Evolutionary conservation across 2,797 vertebrate genomes (phyloP).

Genomic region (Dromococcyx pavoninus): DNA sequence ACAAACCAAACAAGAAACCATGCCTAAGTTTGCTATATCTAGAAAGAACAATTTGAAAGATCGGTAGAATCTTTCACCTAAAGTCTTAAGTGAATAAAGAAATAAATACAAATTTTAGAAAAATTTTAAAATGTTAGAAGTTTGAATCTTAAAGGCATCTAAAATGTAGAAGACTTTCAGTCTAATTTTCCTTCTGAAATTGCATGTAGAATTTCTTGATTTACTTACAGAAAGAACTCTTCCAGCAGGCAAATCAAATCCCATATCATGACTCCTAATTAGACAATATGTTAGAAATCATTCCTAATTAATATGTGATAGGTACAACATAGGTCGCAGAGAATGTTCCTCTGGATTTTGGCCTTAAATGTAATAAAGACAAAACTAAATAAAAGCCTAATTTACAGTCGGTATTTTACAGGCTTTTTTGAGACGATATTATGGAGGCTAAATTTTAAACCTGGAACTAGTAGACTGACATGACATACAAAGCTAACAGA

Average conservation of each 20-base stretch:
- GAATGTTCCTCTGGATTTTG: background rate
- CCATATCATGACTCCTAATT: background rate
- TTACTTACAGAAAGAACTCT: background rate
- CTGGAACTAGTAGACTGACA: background rate
- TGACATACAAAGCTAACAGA: background rate
- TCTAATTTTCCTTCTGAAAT: background rate
- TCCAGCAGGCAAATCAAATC: background rate
- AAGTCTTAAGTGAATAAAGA: background rate
- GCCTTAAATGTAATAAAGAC: background rate
- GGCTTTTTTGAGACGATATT: background rate
- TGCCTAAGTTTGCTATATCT: background rate
- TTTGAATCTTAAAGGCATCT: background rate
- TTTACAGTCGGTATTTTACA: rapidly evolving
- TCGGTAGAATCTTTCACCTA: background rate
- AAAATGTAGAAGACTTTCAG: background rate
- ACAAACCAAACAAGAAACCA: too few relatives aligned
- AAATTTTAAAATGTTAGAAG: background rate
- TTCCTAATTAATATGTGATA: background rate
- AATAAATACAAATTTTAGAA: background rate
- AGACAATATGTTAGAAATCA: background rate
- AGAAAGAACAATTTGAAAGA: background rate
- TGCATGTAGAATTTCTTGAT: background rate
- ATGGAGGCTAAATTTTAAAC: background rate
- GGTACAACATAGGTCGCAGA: background rate
- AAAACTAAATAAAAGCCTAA: background rate